These are phyloP conservation scores for Corythoichthys haematopterus DNA, from an alignment of 2,113 vertebrate species.

Conservation along the genomic window DNA sequence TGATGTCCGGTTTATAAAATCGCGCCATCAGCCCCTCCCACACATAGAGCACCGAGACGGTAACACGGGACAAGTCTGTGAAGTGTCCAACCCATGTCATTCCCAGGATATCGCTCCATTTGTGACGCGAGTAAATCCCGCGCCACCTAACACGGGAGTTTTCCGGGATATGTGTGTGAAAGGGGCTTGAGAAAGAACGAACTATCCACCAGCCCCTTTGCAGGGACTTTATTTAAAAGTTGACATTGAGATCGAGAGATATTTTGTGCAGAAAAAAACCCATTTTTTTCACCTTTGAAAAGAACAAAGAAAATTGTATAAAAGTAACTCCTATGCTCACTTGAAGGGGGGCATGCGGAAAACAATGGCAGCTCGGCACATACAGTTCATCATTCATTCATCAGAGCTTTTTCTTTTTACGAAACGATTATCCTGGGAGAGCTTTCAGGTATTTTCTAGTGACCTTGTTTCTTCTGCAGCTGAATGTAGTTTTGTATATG, in stretches of 20 bases:
- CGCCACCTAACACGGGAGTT: too few species aligned
- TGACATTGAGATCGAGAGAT: neutral
- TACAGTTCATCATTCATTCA: slow-evolving; percentile 49
- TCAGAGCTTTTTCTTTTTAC: slow-evolving; percentile 26
- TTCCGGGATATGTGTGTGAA: too few species aligned
- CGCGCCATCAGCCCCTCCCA: too few species aligned
- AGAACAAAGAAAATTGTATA: slow-evolving; percentile 3
- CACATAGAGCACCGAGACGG: too few species aligned
- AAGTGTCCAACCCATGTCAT: too few species aligned
- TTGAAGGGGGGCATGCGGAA: neutral
- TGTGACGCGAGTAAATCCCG: too few species aligned
- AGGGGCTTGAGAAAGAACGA: neutral
- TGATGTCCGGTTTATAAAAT: too few species aligned
- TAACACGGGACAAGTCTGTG: too few species aligned
- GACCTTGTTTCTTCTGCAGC: slow-evolving; percentile 9
- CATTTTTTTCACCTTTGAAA: neutral
- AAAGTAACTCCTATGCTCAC: neutral
- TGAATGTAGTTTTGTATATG: slow-evolving; percentile 30
- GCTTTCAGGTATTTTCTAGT: slow-evolving; percentile 41
- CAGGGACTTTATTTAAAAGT: neutral
- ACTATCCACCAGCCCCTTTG: neutral
- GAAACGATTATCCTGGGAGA: slow-evolving; percentile 22
- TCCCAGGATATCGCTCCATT: too few species aligned
- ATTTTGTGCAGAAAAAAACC: neutral
- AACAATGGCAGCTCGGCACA: neutral